Base-by-base conservation (phyloP, 2,797 vertebrate species). In the Sorex maritimensis region DNA sequence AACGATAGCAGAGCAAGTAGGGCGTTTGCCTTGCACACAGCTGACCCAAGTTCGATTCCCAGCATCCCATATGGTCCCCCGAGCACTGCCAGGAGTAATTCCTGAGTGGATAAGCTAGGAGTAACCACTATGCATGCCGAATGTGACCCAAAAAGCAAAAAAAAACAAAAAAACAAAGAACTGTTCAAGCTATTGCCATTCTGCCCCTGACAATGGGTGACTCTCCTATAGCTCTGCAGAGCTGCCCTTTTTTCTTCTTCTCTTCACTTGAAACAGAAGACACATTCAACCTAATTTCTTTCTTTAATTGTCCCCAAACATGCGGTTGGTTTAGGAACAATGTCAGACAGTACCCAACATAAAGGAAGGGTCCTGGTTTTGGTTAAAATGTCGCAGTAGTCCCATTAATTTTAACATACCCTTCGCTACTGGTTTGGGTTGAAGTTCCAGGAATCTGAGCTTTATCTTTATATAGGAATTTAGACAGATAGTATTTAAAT, bases 371-470 rank as follows among this genome's bases (percentile, higher is more conserved):
- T 97, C 93, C 82, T 52, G 5, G 44, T 34, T 96, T 94, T 97
- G 90, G 90, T 97, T 94, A 90, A 91, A 93, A 83, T 96, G 98
- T 96, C 90, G 93, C 97, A 95, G 95, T 52, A 65, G 5, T 93
- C 84, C 44, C 38, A 23, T 80, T 97, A 78, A 44, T 4, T 91
- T 5, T 81, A 91, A 95, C 52, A 80, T 92, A 61, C 28, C 67
- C 10, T 2, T 93, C 0, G 0, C 83, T 95, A 55, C 81, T 92
- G 88, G 34, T 38, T 69, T 94, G 81, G 83, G 73, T 58, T 83
- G 82, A 91, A 75, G 26, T 80, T 65, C 58, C 19, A 89, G 41
- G 30, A 95, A 34, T 46, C 55, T 72, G 77, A 91, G 81, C 65
- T 88, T 79, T 94, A 87, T 92, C 77, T 84, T 68, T 26, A 10